phyloP scores from a whole-genome alignment of 2,113 vertebrate genomes.

The Nesogale talazaci region DNA sequence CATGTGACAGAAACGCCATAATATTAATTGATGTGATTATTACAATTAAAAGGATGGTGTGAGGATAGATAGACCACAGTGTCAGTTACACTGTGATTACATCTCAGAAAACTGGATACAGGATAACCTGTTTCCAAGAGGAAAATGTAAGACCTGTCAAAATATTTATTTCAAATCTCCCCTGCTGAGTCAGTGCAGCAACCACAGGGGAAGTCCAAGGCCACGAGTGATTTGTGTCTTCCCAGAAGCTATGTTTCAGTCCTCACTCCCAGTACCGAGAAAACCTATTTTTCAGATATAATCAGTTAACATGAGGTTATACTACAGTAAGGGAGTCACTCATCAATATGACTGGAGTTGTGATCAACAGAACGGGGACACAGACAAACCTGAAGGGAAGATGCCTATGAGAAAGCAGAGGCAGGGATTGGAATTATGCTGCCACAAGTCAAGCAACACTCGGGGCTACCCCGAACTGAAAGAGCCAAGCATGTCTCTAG shows the following conservation, averaged over 20 bases:
- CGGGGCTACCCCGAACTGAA: too few species aligned
- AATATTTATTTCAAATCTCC: constrained; percentile 6
- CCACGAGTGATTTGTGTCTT: neutral
- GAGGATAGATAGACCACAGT: neutral
- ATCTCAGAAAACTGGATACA: neutral
- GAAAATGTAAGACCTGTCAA: neutral
- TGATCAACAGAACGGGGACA: too few species aligned
- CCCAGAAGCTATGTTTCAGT: neutral
- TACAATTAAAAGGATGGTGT: too few species aligned
- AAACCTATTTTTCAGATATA: neutral
- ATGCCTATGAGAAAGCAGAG: too few species aligned
- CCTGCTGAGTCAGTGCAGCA: neutral
- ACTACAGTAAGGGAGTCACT: neutral
- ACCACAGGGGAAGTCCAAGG: neutral
- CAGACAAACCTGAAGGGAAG: too few species aligned
- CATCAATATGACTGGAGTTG: neutral
- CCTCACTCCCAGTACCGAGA: neutral
- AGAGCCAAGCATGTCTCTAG: too few species aligned
- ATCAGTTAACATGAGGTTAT: neutral
- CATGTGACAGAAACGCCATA: neutral
- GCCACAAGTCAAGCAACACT: too few species aligned
- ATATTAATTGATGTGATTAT: too few species aligned
- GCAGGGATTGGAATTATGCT: too few species aligned
- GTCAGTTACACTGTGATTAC: neutral
- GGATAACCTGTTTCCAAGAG: too few species aligned